Base-by-base conservation (phyloP, 2,888 invertebrate genomes). In the Diachrysia chrysitis region DNA sequence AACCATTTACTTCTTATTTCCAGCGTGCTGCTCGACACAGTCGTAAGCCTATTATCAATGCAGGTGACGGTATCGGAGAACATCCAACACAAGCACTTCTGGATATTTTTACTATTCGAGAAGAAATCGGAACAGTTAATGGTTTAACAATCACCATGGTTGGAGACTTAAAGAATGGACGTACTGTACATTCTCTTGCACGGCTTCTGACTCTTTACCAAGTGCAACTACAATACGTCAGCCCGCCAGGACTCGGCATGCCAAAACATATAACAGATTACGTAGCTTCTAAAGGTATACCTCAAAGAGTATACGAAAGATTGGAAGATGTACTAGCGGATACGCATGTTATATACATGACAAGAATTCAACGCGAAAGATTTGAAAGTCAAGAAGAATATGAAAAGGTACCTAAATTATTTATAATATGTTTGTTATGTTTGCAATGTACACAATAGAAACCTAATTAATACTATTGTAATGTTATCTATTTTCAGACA, bases 51-150 rank as follows among this genome's bases (percentile, higher is more conserved):
- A 93, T 99, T n/a, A 97, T 99, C 61, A 99, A 99, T 94, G 99
- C 99, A 14, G 99, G 99, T 1, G 99, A 99, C 93, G 99, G 99
- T 10, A 96, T 98, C 0, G 99, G 99, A 0, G 99, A 99, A 89
- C 99, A 99, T 93, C 99, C 99, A 0, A 99, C 99, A 0, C 99
- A 99, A 95, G 99, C 99, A 0, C 95, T 99, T 16, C 95, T 99
- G 12, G 99, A 99, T 88, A 97, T 99, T 4, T 99, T 99, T 88
- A 99, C 99, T 6, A 99, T 99, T 83, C 96, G 99, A 74, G 99
- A 99, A 94, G 99, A 99, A 95, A 98, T 99, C 72, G 99, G 99
- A 81, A 99, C 99, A 0, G 99, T 99, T 0, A 99, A 99, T 89
- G 99, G 99, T 0, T 96, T 99, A 12, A 99, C 98, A 0, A 99